Percentiles rank a stretch among this genome's conserved stretches.
Evolutionary conservation across 2,888 invertebrate genomes (phyloP).

Genomic region (Polymixis lichenea): DNA sequence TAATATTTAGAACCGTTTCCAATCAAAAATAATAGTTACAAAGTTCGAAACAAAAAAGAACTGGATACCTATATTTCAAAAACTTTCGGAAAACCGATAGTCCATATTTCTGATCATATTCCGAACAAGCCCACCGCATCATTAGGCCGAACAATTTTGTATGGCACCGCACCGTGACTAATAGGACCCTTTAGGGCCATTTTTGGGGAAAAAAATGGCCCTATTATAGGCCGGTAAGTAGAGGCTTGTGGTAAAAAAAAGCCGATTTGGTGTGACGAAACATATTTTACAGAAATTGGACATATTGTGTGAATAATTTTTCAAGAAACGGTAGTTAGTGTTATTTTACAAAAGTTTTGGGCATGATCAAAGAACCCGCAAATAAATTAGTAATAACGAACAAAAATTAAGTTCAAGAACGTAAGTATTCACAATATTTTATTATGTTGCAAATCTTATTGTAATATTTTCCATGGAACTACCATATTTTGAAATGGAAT

Average conservation of each 20-base stretch:
- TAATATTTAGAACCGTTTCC: slow-evolving; percentile 50
- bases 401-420: slow-evolving; percentile 23
- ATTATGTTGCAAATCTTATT: not conserved
- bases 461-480: not conserved
- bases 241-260: slow-evolving; percentile 77
- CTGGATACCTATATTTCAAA: slow-evolving; percentile 51
- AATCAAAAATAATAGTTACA: slow-evolving; percentile 57
- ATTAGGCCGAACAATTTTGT: slow-evolving; percentile 74
- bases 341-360: slow-evolving; percentile 49
- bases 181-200: slow-evolving; percentile 84
- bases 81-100: slow-evolving; percentile 53
- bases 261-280: slow-evolving; percentile 72
- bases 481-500: not conserved
- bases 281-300: slow-evolving; percentile 75
- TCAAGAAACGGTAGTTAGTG: slow-evolving; percentile 39
- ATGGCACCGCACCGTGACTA: slow-evolving; percentile 83
- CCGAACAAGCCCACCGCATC: slow-evolving; percentile 70
- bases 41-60: slow-evolving; percentile 50
- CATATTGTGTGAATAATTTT: slow-evolving; percentile 72
- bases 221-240: slow-evolving; percentile 72
- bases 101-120: slow-evolving; percentile 67
- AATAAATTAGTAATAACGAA: slow-evolving; percentile 29
- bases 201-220: slow-evolving; percentile 81
- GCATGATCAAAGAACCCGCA: slow-evolving; percentile 57
- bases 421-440: not conserved